Evolutionary conservation across 2,888 invertebrate genomes (phyloP).

Genomic region (Mythimna impura): DNA sequence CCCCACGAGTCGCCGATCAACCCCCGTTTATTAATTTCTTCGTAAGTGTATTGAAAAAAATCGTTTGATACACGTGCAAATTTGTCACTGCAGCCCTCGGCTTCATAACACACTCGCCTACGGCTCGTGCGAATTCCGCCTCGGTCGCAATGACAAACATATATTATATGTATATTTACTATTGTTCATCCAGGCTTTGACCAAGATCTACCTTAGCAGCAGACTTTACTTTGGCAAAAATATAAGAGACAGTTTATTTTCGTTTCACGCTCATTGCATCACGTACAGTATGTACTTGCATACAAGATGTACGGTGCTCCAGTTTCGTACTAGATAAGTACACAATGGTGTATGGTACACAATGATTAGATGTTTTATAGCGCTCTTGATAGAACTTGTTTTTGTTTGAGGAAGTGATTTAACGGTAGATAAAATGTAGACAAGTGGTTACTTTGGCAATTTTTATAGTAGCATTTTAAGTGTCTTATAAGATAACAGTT

Average conservation of each 20-base stretch:
- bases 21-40: no score
- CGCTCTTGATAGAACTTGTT: constrained; percentile 24
- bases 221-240: no score
- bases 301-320: constrained; percentile 54
- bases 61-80: no score
- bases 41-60: no score
- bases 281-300: constrained; percentile 10
- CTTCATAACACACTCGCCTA: no score
- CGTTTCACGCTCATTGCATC: constrained; percentile 42
- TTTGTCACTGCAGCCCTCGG: no score
- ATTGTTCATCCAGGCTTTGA: neutral
- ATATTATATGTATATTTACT: no score
- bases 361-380: constrained; percentile 44
- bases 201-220: no score
- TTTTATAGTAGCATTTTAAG: neutral
- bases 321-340: constrained; percentile 67
- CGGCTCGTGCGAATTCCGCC: no score
- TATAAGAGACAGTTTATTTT: constrained; percentile 28
- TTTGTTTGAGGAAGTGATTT: constrained; percentile 23
- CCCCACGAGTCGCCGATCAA: no score
- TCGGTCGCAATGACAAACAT: no score
- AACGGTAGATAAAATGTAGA: constrained; percentile 17
- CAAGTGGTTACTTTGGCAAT: neutral
- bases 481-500: neutral
- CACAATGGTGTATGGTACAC: constrained; percentile 53